Evolutionary conservation across 2,797 vertebrate genomes (phyloP).

Genomic region (Enteromius trimaculatus): DNA sequence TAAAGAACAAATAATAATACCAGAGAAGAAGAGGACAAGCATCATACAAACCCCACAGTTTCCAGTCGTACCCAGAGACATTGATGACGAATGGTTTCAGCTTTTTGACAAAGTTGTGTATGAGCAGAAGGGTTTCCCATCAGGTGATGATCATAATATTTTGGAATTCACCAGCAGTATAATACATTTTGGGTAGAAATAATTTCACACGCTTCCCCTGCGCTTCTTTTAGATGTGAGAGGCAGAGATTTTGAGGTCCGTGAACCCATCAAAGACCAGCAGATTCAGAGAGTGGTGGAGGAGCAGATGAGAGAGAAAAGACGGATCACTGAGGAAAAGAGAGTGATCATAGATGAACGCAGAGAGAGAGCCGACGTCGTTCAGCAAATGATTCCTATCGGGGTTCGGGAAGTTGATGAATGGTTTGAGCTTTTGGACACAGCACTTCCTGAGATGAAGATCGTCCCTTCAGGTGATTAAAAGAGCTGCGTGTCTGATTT

Average conservation of each 20-base stretch:
- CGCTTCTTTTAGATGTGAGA: slow-evolving; percentile 27
- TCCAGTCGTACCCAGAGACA: slow-evolving; percentile 5
- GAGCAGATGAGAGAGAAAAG: not conserved
- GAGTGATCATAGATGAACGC: slow-evolving; percentile 30
- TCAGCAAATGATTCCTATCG: slow-evolving; percentile 1
- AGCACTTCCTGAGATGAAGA: slow-evolving; percentile 35
- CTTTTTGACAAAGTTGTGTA: slow-evolving; percentile 2
- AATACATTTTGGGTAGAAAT: not conserved
- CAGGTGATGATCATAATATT: slow-evolving; percentile 8
- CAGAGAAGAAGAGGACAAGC: slow-evolving; percentile 1
- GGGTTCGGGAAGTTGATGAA: slow-evolving; percentile 23
- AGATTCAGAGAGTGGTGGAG: slow-evolving; percentile 14
- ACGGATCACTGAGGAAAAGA: slow-evolving; percentile 17
- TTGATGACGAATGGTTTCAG: slow-evolving; percentile 32
- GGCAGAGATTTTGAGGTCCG: not conserved
- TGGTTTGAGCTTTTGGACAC: slow-evolving; percentile 47
- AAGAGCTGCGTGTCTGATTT: not conserved
- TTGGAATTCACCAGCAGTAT: not conserved
- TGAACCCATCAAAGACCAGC: slow-evolving; percentile 29
- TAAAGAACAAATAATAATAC: slow-evolving; percentile 8
- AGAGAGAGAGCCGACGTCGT: slow-evolving; percentile 1
- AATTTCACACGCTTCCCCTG: not conserved
- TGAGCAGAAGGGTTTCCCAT: slow-evolving; percentile 1
- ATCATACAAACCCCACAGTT: not conserved
- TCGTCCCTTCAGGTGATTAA: slow-evolving; percentile 35